phyloP scores from a whole-genome alignment of 2,797 vertebrate genomes.

The Artibeus lituratus region DNA sequence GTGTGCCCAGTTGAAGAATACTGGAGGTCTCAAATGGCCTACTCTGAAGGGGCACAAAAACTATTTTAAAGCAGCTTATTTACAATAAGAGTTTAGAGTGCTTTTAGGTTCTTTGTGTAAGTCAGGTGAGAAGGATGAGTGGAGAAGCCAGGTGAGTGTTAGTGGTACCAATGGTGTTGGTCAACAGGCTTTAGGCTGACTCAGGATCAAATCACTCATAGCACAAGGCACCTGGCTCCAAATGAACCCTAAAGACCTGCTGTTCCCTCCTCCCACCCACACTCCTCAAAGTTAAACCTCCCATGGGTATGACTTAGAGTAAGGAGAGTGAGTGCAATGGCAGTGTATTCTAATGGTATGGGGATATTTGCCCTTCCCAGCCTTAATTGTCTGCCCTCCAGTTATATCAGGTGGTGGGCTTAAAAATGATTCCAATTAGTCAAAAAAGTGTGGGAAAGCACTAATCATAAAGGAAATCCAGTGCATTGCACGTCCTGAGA shows the following conservation, averaged over 20 bases:
- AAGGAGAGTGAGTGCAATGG: neutral
- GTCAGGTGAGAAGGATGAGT: neutral
- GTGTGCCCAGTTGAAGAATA: neutral
- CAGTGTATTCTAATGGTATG: fast-evolving
- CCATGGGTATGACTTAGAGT: neutral
- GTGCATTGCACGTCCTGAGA: neutral
- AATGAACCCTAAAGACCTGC: neutral
- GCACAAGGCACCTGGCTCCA: neutral
- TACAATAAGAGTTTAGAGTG: neutral
- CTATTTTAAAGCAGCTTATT: neutral
- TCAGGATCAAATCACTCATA: neutral
- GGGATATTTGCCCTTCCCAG: neutral
- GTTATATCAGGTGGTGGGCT: neutral
- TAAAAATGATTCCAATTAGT: neutral
- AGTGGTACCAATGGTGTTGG: fast-evolving
- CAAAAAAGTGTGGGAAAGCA: neutral
- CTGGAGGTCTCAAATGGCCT: neutral
- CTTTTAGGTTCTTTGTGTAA: neutral
- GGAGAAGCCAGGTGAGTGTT: neutral
- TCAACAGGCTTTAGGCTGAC: neutral
- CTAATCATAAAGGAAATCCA: neutral
- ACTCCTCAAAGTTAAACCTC: neutral
- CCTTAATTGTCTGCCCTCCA: neutral
- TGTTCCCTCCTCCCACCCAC: neutral
- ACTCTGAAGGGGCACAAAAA: neutral